These are phyloP conservation scores for roundworm (Caenorhabditis elegans) DNA, from an alignment of 1,140 invertebrate genomes.

Conservation along the genomic window DNA sequence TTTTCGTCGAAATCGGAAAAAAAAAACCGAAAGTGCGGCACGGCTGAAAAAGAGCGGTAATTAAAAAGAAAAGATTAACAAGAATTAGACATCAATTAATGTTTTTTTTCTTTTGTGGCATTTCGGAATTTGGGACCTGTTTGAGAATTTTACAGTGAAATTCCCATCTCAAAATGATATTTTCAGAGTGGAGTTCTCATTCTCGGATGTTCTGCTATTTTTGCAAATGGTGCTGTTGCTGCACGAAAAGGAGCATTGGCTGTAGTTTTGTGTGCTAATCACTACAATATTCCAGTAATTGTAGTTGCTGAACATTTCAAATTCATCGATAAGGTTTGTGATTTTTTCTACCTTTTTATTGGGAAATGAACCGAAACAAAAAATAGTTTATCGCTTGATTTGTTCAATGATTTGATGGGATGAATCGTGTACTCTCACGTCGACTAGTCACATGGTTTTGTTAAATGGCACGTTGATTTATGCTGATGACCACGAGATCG, in stretches of 20 bases:
- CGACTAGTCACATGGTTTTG: constrained; percentile 27
- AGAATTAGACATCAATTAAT: no score
- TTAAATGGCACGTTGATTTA: neutral
- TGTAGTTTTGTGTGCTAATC: constrained; percentile 34
- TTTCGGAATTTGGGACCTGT: no score
- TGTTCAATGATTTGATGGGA: constrained; percentile 16
- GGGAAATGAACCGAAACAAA: neutral
- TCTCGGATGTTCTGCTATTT: constrained; percentile 48
- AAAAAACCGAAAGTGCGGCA: no score
- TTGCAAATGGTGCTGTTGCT: constrained; percentile 43
- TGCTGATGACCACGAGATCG: neutral
- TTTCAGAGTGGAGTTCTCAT: constrained; percentile 42
- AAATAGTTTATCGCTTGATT: neutral
- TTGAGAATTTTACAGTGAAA: no score
- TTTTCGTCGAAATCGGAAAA: no score
- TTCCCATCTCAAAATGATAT: no score
- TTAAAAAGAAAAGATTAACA: no score
- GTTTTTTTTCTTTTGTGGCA: no score
- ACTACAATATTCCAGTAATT: constrained; percentile 46
- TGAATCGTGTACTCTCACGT: neutral
- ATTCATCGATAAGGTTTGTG: constrained; percentile 51
- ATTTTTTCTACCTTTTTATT: neutral
- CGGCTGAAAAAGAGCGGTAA: no score
- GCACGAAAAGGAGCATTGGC: constrained; percentile 41
- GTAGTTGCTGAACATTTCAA: constrained; percentile 47